phyloP scores from a whole-genome alignment of 2,113 vertebrate genomes.

The Ciconia boyciana region DNA sequence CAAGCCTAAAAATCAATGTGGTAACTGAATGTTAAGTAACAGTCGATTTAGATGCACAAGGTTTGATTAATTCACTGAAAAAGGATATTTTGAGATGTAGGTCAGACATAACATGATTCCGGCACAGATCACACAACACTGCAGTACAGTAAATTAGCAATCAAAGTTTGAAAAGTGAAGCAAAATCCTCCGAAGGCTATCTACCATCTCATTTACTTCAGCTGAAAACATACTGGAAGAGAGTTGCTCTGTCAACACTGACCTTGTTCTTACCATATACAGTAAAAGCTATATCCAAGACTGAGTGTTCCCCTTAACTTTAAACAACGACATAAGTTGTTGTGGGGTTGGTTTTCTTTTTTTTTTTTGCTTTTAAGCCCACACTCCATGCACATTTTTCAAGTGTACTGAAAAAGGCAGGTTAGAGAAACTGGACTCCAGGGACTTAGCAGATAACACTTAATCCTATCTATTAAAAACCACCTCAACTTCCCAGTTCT shows the following conservation, averaged over 20 bases:
- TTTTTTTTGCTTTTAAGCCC: neutral
- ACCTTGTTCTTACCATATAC: slow-evolving; percentile 56
- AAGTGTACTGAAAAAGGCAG: neutral
- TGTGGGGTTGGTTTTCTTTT: neutral
- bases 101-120: neutral
- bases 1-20: neutral
- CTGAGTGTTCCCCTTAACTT: slow-evolving; percentile 1
- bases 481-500: neutral
- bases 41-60: neutral
- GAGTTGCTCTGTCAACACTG: neutral
- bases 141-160: neutral
- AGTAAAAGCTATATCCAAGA: slow-evolving; percentile 49
- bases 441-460: neutral
- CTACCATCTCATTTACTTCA: slow-evolving; percentile 23
- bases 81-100: neutral
- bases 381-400: neutral
- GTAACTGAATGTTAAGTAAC: neutral
- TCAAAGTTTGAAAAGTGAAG: neutral
- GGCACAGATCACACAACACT: neutral
- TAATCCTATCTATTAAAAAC: neutral
- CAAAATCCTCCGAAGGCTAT: slow-evolving; percentile 38
- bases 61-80: neutral
- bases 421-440: neutral
- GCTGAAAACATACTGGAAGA: slow-evolving; percentile 4
- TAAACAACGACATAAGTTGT: slow-evolving; percentile 41